Evolutionary conservation across 2,888 invertebrate genomes (phyloP), one percentile per base, ranked within the genome.

Genomic region (Bruchidius siliquastri): DNA sequence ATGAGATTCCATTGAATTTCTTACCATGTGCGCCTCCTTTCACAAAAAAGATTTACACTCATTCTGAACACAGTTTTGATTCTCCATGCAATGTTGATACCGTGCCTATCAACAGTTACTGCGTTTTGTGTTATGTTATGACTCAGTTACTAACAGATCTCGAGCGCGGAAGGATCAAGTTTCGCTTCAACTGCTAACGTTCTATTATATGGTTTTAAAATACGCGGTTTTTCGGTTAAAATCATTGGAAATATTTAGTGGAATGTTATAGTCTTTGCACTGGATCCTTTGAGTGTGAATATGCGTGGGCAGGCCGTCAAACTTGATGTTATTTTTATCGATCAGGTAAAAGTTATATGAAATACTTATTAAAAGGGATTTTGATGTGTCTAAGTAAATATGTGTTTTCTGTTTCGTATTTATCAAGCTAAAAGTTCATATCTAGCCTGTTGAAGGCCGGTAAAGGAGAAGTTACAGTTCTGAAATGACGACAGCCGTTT

Each of bases 61-160:
- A 49, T 49, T 49, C 13, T 18, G 1, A 49, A 18, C 18, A 13
- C 49, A 49, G 49, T 13, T 4, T 13, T 18, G 6, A 49, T 49
- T 49, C 49, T 13, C 49, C 49, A 49, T 49, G 49, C 49, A 49
- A 49, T 80, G 81, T 81, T 83, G 82, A 82, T 83, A 81, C 83
- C 82, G 82, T 83, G 82, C 82, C 81, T 82, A 82, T 82, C 82
- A 79, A 81, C 79, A n/a, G n/a, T n/a, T n/a, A n/a, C n/a, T n/a
- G n/a, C n/a, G n/a, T n/a, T n/a, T n/a, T n/a, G n/a, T n/a, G n/a
- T n/a, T 78, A 79, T 78, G 73, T 80, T 79, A 80, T 81, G 82
- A 83, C 79, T 83, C 82, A 84, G 83, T 83, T 80, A 78, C 76
- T 80, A 77, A 80, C 80, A 78, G 80, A 79, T 82, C 80, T 82